phyloP scores from a whole-genome alignment of 2,113 vertebrate species.

The Myodes glareolus region DNA sequence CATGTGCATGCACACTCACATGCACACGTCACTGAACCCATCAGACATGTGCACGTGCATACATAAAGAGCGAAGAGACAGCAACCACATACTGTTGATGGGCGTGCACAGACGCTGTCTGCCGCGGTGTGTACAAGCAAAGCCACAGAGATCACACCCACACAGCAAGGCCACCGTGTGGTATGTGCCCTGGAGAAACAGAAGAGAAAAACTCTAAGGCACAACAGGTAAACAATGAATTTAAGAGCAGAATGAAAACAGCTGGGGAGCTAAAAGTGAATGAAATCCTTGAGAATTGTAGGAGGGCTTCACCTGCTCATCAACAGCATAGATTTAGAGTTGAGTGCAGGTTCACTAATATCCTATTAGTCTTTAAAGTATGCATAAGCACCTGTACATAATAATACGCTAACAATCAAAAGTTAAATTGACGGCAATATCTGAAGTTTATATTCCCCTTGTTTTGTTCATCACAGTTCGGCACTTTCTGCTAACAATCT shows the following conservation, averaged over 20 bases:
- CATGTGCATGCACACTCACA: not conserved
- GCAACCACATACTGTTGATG: not conserved
- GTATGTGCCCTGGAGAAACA: not conserved
- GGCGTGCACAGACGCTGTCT: not conserved
- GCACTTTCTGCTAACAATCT: not conserved
- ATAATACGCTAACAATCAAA: not conserved
- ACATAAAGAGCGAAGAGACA: not conserved
- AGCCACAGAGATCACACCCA: not conserved
- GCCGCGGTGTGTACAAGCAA: not conserved
- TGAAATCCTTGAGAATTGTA: not conserved
- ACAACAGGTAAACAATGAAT: not conserved
- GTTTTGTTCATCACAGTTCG: not conserved
- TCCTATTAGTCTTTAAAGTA: not conserved
- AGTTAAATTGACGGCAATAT: not conserved
- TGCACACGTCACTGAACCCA: not conserved
- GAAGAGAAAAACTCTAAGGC: not conserved
- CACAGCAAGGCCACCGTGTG: not conserved
- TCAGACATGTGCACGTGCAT: not conserved
- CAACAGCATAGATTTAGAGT: not conserved
- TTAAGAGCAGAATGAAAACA: not conserved
- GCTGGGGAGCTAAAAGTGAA: too few relatives aligned
- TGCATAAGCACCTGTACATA: not conserved
- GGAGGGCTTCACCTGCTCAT: not conserved
- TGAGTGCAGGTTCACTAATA: not conserved
- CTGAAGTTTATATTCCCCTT: not conserved